Conservation (phyloP, 2,113 vertebrate genomes). For the Stigmatopora argus region DNA sequence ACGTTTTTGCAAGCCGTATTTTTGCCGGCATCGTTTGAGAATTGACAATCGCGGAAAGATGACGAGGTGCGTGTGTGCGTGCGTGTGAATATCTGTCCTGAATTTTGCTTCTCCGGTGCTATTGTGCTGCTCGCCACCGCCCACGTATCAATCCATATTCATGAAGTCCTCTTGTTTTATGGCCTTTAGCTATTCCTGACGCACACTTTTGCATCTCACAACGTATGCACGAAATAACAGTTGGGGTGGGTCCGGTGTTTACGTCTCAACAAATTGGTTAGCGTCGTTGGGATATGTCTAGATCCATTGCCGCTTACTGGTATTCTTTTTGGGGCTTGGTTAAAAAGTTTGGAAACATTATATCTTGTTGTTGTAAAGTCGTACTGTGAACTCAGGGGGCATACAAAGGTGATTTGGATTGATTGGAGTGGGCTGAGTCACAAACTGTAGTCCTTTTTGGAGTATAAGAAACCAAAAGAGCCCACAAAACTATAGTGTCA, state of each 20-base stretch:
- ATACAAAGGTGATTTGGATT: no score
- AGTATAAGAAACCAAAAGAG: no score
- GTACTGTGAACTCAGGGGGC: no score
- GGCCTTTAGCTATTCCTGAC: neutral
- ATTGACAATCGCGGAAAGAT: neutral
- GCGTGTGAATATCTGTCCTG: neutral
- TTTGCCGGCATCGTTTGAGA: neutral
- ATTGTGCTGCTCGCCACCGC: neutral
- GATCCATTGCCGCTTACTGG: neutral
- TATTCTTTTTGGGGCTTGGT: no score
- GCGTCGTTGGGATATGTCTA: neutral
- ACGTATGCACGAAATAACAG: neutral
- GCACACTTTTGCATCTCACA: neutral
- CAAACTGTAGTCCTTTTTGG: no score
- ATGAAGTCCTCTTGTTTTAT: slow-evolving; percentile 19
- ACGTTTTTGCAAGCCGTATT: neutral
- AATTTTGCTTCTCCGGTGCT: neutral
- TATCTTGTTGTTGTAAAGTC: no score
- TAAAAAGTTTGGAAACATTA: no score
- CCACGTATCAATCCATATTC: slow-evolving; percentile 29
- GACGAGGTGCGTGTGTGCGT: neutral
- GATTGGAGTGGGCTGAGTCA: no score
- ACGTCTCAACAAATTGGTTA: neutral
- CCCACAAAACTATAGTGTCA: no score
- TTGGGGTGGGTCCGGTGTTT: neutral